These are phyloP conservation scores for Philhelius pedissequus DNA, from an alignment of 2,888 invertebrate genomes.

Conservation along the genomic window DNA sequence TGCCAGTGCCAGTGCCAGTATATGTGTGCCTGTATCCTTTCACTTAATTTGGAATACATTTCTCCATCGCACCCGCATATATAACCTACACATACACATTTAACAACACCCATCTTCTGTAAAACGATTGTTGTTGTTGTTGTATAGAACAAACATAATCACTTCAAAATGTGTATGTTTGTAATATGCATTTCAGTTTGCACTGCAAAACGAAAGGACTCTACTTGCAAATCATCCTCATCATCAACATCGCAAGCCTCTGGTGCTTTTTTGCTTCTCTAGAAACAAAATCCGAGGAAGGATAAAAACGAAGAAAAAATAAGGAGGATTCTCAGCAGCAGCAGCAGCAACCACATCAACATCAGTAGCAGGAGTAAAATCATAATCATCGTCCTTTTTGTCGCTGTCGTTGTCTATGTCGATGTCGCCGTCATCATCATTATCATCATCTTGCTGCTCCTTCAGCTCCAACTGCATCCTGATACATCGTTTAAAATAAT, in stretches of 20 bases:
- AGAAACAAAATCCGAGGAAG: conserved; percentile 31
- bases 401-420: not conserved
- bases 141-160: conserved; percentile 18
- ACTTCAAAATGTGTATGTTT: conserved; percentile 71
- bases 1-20: no score
- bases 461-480: conserved; percentile 56
- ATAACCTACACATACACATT: conserved; percentile 8
- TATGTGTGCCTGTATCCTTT: conserved; percentile 9
- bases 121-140: not conserved
- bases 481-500: conserved; percentile 62
- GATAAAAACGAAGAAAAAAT: not conserved
- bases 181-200: conserved; percentile 72
- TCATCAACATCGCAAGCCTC: conserved; percentile 64
- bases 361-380: conserved; percentile 1
- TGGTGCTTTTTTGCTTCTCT: conserved; percentile 55
- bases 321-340: conserved; percentile 3
- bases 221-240: conserved; percentile 68
- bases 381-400: not conserved
- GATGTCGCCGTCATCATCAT: conserved; percentile 6
- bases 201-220: conserved; percentile 72
- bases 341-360: not conserved
- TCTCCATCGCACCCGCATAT: conserved; percentile 16
- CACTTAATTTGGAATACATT: conserved; percentile 38
- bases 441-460: conserved; percentile 29
- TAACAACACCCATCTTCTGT: conserved; percentile 14